phyloP scores from a whole-genome alignment of 2,113 vertebrate genomes.

The Carassius gibelio region DNA sequence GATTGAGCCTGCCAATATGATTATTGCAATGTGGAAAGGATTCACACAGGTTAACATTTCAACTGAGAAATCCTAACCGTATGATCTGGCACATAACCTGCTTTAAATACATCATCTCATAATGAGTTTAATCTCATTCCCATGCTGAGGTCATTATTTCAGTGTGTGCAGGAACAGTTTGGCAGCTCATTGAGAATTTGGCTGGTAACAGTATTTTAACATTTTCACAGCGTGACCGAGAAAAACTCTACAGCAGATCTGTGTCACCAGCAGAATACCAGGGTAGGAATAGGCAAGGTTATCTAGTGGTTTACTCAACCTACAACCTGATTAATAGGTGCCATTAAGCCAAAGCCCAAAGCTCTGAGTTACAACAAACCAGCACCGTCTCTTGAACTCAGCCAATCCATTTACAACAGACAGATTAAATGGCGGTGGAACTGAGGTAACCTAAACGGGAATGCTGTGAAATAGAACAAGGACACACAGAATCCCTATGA shows the following conservation, averaged over 20 bases:
- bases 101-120: slow-evolving; percentile 29
- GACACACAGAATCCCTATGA: not conserved
- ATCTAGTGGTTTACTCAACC: slow-evolving; percentile 13
- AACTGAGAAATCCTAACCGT: not conserved
- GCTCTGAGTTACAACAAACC: slow-evolving; percentile 31
- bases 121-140: slow-evolving; percentile 17
- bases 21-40: not conserved
- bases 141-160: slow-evolving; percentile 29
- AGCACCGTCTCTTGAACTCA: slow-evolving; percentile 2
- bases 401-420: slow-evolving; percentile 18
- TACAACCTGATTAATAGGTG: slow-evolving; percentile 48
- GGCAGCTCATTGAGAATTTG: slow-evolving; percentile 24
- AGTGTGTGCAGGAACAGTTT: not conserved
- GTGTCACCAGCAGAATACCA: not conserved
- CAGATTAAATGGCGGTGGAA: not conserved
- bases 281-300: slow-evolving; percentile 1
- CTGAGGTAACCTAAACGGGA: not conserved
- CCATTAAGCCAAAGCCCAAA: slow-evolving; percentile 47
- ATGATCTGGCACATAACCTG: not conserved
- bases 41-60: slow-evolving; percentile 8
- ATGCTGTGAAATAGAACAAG: not conserved
- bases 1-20: not conserved
- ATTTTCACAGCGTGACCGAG: slow-evolving; percentile 1
- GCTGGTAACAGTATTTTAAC: not conserved
- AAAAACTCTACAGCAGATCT: slow-evolving; percentile 34